Base-by-base conservation (phyloP, 1,140 invertebrate species). In the Acromyrmex charruanus region DNA sequence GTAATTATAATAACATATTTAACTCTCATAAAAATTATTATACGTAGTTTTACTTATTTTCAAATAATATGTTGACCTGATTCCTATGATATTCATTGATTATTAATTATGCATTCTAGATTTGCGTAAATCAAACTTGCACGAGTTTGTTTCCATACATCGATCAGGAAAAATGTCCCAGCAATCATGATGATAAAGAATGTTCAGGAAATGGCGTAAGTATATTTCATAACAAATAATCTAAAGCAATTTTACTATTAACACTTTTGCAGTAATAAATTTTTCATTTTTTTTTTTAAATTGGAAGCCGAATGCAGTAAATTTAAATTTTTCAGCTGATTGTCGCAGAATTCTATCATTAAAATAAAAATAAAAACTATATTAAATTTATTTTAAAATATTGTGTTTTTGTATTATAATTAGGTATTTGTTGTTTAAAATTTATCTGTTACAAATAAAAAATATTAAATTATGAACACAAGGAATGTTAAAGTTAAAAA, bases 171-270 rank as follows among this genome's bases (percentile, higher is more conserved):
- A 97, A 97, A 93, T 99, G 99, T 95, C 98, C 98, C 63, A 98
- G 97, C 84, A 99, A 99, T 94, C 97, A 98, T 94, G 97, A 98
- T 91, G 97, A 98, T 92, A 95, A 97, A 87, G 98, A 99, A 93
- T 99, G 99, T 95, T 99, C 99, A 65, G 98, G 98, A 63, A 97
- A 98, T 96, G 99, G 99, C 95, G 98, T 99, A 96, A 97, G 97
- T 39, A 55, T 25, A 71, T 69, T 81, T 66, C 14, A 18, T 25
- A 39, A 39, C 6, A 7, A 28, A 31, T 21, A 63, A 63, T 77
- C 7, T 61, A 61, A 18, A 77, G 0, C 7, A 61, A 61, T 77
- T 25, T 44, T 61, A 16, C 0, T 44, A 9, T 4, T 16, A 51
- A 51, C 14, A 51, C 49, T 10, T 44, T 12, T 44, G 1, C 9